A percentile compares a stretch with the other conserved stretches of the same genome.
phyloP scores from a whole-genome alignment of 2,797 vertebrate genomes.

The Enteromius radiatus region DNA sequence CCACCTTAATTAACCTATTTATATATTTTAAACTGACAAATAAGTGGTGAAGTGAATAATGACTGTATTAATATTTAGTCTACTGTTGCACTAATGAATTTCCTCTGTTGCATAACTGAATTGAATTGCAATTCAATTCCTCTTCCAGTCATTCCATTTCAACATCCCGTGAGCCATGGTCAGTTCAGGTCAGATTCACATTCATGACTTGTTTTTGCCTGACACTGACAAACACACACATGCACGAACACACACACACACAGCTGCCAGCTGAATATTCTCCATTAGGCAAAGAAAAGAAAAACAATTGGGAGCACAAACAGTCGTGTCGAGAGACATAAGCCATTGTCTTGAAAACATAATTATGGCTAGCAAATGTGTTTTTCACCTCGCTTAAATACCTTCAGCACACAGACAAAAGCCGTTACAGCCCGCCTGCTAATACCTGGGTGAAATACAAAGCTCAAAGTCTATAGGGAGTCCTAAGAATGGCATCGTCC shows the following conservation, averaged over 20 bases:
- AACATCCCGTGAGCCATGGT: background rate
- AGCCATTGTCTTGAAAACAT: constrained; percentile 25
- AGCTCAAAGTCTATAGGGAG: background rate
- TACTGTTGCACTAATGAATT: background rate
- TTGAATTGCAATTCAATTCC: background rate
- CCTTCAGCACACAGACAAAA: background rate
- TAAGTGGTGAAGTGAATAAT: background rate
- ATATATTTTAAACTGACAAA: background rate
- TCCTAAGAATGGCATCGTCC: constrained; percentile 14
- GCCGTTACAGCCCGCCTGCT: background rate
- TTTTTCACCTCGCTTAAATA: constrained; percentile 27
- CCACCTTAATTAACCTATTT: background rate
- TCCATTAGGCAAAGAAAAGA: constrained; percentile 4
- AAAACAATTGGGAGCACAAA: background rate
- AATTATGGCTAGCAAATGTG: constrained; percentile 29
- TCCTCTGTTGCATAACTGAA: background rate
- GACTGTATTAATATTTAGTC: background rate
- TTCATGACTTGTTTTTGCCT: background rate
- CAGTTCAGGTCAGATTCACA: background rate
- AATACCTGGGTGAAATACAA: background rate
- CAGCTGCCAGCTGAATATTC: background rate
- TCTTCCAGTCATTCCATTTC: background rate
- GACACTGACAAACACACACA: background rate
- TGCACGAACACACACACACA: background rate
- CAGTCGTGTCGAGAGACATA: background rate